These are phyloP conservation scores for Anolis sagrei DNA, from an alignment of 2,113 vertebrate genomes.

Conservation along the genomic window DNA sequence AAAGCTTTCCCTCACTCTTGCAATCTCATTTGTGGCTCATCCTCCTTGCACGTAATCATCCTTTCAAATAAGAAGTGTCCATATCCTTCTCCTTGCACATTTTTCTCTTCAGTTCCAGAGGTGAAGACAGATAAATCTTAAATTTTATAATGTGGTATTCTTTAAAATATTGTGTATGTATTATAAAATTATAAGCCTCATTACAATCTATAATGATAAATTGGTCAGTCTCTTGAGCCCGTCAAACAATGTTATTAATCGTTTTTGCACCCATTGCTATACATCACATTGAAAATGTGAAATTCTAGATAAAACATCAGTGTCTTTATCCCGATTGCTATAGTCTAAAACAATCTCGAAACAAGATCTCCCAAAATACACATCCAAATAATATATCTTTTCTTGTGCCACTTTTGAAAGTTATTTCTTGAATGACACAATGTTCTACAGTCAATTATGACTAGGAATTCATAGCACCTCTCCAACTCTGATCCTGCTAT, in stretches of 20 bases:
- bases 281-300: constrained; percentile 46
- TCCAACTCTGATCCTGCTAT: neutral
- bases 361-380: neutral
- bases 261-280: constrained; percentile 65
- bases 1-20: constrained; percentile 8
- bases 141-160: constrained; percentile 50
- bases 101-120: constrained; percentile 24
- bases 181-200: constrained; percentile 69
- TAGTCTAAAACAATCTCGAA: constrained; percentile 16
- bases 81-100: neutral
- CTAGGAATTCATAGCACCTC: neutral
- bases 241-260: constrained; percentile 69
- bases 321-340: constrained; percentile 37
- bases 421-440: neutral
- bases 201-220: constrained; percentile 73
- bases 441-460: neutral
- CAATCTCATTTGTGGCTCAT: constrained; percentile 32
- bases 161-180: constrained; percentile 68
- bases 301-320: constrained; percentile 67
- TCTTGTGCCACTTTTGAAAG: neutral
- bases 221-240: constrained; percentile 69
- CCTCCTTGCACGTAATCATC: neutral
- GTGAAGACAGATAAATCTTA: constrained; percentile 66
- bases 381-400: neutral
- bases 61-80: neutral